Evolutionary conservation across 2,113 vertebrate genomes (phyloP), one percentile per base, ranked within the genome.

Genomic region (Chaetops frenatus): DNA sequence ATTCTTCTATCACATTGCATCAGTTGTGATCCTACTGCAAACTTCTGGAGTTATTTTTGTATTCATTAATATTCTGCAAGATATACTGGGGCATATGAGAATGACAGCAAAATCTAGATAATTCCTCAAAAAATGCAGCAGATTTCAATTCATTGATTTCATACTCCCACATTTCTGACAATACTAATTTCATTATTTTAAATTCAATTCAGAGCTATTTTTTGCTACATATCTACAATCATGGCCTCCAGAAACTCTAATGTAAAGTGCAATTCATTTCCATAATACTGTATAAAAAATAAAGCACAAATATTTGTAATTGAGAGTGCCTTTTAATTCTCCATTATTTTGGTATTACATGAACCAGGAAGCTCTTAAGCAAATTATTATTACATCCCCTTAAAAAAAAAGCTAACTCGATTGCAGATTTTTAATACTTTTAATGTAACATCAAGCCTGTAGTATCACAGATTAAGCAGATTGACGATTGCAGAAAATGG

Each of bases 401-500:
- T 18, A 27, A 38, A 24, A 22, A 90, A 85, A 64, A 57, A 57
- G 45, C 35, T 77, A 94, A 69, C 62, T 91, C 4, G 8, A 72
- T 86, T 86, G 86, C 62, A 81, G 81, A 86, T 92, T 84, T 94
- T 94, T 85, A 86, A 97, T 95, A 96, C 50, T 82, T 90, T 56
- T 97, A 96, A 96, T 91, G 88, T 40, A 97, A 81, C 91, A 84
- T 91, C 71, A 91, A 91, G 96, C 74, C 61, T 90, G 73, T 86
- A 87, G 82, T 67, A 88, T 29, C 87, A 95, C 29, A 91, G 61
- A 97, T 86, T 91, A 94, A 96, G 60, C 2, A 90, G 87, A 89
- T 81, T 91, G 84, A 96, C 57, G 56, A 88, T 45, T 94, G 74
- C 16, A 96, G 71, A 45, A 84, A 84, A 6, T 60, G 50, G 50